Base-by-base conservation (phyloP, 2,888 invertebrate species). In the Xanthorhoe spadicearia region DNA sequence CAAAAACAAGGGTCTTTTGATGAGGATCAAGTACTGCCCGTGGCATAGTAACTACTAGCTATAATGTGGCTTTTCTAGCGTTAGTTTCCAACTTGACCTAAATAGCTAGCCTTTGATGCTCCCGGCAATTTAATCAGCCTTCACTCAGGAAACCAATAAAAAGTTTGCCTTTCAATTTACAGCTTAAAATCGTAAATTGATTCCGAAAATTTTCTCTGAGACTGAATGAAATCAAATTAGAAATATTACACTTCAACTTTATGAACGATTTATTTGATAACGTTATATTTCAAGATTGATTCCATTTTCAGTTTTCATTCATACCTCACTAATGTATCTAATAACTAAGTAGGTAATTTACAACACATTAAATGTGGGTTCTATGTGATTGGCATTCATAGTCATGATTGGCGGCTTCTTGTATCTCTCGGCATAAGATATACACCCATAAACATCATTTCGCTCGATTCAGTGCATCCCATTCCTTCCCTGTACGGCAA, bases 101-200 rank as follows among this genome's bases (percentile, higher is more conserved):
- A 62, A 79, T 78, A 74, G 64, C 70, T 78, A 74, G 64, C 70
- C 71, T 81, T 77, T 82, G 75, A 79, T 74, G 69, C 64, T 71
- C 55, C 54, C 69, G 68, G 65, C 64, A 73, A 75, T 75, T 73
- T 66, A 75, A 73, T 74, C 70, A 75, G 61, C 54, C 32, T 61
- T 74, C 63, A 60, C 65, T 72, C 66, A 50, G 57, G 35, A 66
- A 61, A 57, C 61, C 48, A 61, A 68, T 64, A 52, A 32, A 54
- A 74, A 66, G 52, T 61, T 43, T 66, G 3, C 38, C 19, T 38
- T 56, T 60, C 38, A 60, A 49, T 58, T 60, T 56, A 19, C 35
- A 54, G 48, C 38, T 38, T 49, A 13, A 58, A 58, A 53, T 59
- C 49, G 19, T 64, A 57, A 61, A 60, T 52, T 23, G 35, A 35